Base-by-base conservation (phyloP, 2,113 vertebrate species). In the Axis porcinus region DNA sequence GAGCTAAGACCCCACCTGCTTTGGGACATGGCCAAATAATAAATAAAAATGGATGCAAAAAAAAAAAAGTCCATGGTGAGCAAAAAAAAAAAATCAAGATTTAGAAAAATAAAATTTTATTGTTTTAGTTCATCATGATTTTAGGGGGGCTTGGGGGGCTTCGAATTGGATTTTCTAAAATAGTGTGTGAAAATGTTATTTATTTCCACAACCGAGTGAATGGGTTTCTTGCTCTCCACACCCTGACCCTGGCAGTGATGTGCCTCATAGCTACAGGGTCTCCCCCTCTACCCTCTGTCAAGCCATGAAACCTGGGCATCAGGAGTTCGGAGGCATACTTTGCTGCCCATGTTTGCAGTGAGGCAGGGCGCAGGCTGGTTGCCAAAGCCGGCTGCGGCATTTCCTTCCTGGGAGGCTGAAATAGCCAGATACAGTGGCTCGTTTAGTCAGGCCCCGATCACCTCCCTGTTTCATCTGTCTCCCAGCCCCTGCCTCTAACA, bases 251-350 rank as follows among this genome's bases (percentile, higher is more conserved):
- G 47, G 45, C 86, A 67, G 7, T 19, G 4, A 2, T 30, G 12
- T 27, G 17, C 47, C 76, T 43, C 5, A 0, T 54, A 45, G 58
- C 83, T 64, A 3, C 11, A 58, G 40, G 36, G 7, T 21, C 21
- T 60, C 27, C 36, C 23, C 33, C 27, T 12, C 2, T 4, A 4
- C 1, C 1, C 33, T 30, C 19, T 0, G 0, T 45, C 7, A 45
- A 55, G 45, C 60, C 6, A 0, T 11, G 23, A 47, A 86, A 58
- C 67, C 45, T 4, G 7, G 0, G 45, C 3, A 0, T n/a, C 10
- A 28, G 81, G 12, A 33, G 40, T 23, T 33, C 3, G 3, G 52
- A 60, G 40, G 12, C 55, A 40, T 4, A 0, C 27, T 6, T 30
- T 21, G 1, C 58, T 52, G 36, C 74, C 50, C 28, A 0, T 45